phyloP scores from a whole-genome alignment of 2,797 vertebrate species.

The Rhincodon typus region DNA sequence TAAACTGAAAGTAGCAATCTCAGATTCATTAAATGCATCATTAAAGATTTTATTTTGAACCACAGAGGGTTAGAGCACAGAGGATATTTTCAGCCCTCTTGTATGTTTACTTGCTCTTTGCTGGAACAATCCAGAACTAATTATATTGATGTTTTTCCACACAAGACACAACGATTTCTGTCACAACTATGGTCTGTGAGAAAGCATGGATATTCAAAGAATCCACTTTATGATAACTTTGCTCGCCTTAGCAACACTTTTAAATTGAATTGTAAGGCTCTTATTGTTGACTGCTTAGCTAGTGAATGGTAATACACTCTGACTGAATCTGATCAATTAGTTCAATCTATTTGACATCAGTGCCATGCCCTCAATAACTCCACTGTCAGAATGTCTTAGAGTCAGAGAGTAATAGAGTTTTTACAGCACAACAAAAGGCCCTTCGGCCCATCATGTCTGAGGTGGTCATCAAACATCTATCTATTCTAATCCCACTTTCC shows the following conservation, averaged over 20 bases:
- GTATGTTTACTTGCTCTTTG: not conserved
- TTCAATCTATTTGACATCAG: not conserved
- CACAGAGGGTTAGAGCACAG: not conserved
- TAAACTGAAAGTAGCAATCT: not conserved
- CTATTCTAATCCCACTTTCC: too few relatives aligned
- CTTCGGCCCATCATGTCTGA: too few relatives aligned
- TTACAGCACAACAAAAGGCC: too few relatives aligned
- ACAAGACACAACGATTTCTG: not conserved
- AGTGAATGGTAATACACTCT: not conserved
- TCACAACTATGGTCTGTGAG: not conserved
- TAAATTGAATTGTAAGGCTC: not conserved
- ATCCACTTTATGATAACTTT: not conserved
- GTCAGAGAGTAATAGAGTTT: too few relatives aligned
- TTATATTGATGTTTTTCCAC: not conserved
- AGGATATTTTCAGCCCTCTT: not conserved
- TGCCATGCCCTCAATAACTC: not conserved
- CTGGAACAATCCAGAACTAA: not conserved
- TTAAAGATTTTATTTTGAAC: conserved; percentile 9
- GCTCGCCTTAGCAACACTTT: not conserved
- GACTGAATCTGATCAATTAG: not conserved
- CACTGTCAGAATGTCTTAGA: not conserved
- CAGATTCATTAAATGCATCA: conserved; percentile 8
- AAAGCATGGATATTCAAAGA: not conserved
- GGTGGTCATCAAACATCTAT: too few relatives aligned
- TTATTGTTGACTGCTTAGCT: not conserved